A percentile compares a stretch with the other conserved stretches of the same genome.
Evolutionary conservation across 2,113 vertebrate species (phyloP).

Genomic region (Neogobius melanostomus): DNA sequence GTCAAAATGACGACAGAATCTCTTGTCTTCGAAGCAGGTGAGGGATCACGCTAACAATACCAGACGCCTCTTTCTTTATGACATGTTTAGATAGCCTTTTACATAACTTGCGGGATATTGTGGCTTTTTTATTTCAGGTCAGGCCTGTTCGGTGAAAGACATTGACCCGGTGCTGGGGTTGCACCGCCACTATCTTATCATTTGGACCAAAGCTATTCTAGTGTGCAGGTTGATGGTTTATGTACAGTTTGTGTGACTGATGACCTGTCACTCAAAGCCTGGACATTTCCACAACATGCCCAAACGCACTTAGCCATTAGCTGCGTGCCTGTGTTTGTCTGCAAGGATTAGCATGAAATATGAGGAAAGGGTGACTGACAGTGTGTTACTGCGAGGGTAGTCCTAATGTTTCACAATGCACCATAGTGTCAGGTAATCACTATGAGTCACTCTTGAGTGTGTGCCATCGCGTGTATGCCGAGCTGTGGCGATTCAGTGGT

Average conservation of each 20-base stretch:
- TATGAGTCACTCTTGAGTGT: slow-evolving; percentile 64
- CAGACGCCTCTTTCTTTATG: slow-evolving; percentile 33
- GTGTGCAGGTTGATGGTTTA: slow-evolving; percentile 31
- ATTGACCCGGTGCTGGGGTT: slow-evolving; percentile 24
- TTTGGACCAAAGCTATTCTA: slow-evolving; percentile 26
- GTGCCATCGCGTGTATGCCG: slow-evolving; percentile 65
- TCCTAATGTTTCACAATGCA: slow-evolving; percentile 68
- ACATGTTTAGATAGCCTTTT: slow-evolving; percentile 55
- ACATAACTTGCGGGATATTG: slow-evolving; percentile 29
- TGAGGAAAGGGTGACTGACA: slow-evolving; percentile 61
- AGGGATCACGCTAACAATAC: slow-evolving; percentile 26
- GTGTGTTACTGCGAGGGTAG: slow-evolving; percentile 50
- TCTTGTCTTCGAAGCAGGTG: slow-evolving; percentile 32
- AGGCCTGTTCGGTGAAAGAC: slow-evolving; percentile 15
- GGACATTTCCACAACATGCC: slow-evolving; percentile 36
- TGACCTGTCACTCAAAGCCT: slow-evolving; percentile 25
- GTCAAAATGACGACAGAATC: slow-evolving; percentile 14
- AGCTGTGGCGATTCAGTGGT: slow-evolving; percentile 39
- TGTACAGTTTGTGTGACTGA: slow-evolving; percentile 44
- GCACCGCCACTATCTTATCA: slow-evolving; percentile 36
- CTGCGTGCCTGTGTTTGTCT: slow-evolving; percentile 60
- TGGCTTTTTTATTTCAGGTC: slow-evolving; percentile 27
- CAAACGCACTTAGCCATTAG: slow-evolving; percentile 44
- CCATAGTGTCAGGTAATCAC: slow-evolving; percentile 62
- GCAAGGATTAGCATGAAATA: slow-evolving; percentile 62